A percentile compares a stretch with the other conserved stretches of the same genome.
These are phyloP conservation scores for Erithacus rubecula DNA, from an alignment of 2,797 vertebrate species.

Conservation along the genomic window DNA sequence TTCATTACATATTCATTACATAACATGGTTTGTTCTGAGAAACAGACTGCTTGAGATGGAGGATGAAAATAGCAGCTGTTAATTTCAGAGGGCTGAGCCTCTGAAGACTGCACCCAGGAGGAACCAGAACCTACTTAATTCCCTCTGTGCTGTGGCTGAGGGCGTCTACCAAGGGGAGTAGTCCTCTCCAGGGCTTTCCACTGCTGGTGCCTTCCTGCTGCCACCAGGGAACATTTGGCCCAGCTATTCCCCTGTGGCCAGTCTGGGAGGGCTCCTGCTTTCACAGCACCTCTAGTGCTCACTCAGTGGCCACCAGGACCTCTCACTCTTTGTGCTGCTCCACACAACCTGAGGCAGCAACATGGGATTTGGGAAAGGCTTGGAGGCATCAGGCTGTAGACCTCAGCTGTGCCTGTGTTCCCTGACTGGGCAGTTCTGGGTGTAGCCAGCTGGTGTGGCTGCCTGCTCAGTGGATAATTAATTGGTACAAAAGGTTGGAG, in stretches of 20 bases:
- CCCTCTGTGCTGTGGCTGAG: background rate
- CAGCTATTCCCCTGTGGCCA: accelerated
- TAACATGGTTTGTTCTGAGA: constrained; percentile 62
- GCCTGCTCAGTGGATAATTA: background rate
- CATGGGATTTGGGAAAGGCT: accelerated
- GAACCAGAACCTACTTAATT: constrained; percentile 26
- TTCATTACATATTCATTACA: constrained; percentile 66
- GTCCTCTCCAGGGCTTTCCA: background rate
- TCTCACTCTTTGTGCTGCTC: background rate
- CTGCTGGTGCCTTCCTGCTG: background rate
- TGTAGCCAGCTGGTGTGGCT: background rate
- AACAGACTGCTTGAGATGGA: constrained; percentile 42
- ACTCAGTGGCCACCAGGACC: background rate
- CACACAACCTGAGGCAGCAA: background rate
- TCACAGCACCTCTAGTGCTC: background rate
- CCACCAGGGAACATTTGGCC: background rate
- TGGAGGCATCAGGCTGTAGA: background rate
- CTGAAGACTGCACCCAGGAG: constrained; percentile 40
- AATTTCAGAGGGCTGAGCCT: constrained; percentile 57
- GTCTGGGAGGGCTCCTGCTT: background rate
- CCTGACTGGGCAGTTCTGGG: background rate
- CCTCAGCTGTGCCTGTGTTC: background rate
- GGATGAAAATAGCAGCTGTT: constrained; percentile 61
- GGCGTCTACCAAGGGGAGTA: background rate
- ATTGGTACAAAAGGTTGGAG: background rate